Evolutionary conservation across 2,797 vertebrate genomes (phyloP), one percentile per base, ranked within the genome.

Genomic region (Octomys mimax): DNA sequence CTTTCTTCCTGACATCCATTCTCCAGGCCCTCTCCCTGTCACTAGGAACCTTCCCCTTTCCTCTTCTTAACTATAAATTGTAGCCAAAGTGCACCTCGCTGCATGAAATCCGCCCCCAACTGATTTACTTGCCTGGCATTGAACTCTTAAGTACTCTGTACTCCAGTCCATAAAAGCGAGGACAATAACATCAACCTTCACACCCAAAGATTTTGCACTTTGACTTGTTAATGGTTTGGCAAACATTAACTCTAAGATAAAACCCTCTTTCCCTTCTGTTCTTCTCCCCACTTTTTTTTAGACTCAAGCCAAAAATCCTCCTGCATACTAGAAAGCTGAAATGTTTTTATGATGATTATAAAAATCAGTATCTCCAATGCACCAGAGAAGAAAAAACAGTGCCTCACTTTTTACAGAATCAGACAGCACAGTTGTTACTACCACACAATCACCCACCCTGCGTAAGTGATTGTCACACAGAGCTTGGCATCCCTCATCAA

Each of bases 301-400:
- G 52, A 92, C 42, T 85, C 85, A 88, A 94, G 64, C 8, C n/a
- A 79, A 78, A 94, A 87, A 68, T 71, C 49, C 81, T 70, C 13
- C 36, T 92, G 54, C 28, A 68, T 82, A 66, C 54, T 89, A 84
- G 59, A 88, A 95, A 92, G 42, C 68, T 92, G 64, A n/a, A 86
- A 54, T 87, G 86, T 92, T 88, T 85, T 95, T 86, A 87, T 0
- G 31, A 77, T 82, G 79, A 90, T 70, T 92, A 52, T 49, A 95
- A 97, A 96, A 94, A 91, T 78, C 86, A 87, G 79, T 54, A 84
- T n/a, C 42, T 91, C 83, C 49, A 39, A 94, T 83, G 80, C 78
- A 78, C 75, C 12, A 18, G 57, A 57, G 77, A 14, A 6, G 39
- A 64, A 54, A 73, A 87, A 92, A 31, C 13, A 39, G n/a, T 49